These are phyloP conservation scores for Thumatha senex DNA, from an alignment of 2,888 invertebrate species.

Conservation along the genomic window DNA sequence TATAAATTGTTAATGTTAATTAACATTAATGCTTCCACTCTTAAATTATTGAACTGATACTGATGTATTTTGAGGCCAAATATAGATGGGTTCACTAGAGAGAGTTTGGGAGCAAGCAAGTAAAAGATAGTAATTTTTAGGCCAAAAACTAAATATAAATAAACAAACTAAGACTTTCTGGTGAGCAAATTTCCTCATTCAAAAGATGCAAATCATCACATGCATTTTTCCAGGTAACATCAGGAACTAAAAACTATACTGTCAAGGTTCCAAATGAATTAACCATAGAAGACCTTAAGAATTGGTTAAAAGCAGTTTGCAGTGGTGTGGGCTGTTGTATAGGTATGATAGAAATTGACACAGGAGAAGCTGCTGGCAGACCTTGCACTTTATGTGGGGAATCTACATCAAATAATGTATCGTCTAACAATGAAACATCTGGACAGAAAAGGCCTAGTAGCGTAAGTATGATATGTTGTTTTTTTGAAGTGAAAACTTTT, in stretches of 20 bases:
- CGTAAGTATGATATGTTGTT: slow-evolving; percentile 49
- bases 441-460: slow-evolving; percentile 63
- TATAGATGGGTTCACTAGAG: too few species aligned
- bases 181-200: too few species aligned
- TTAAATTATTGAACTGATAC: too few species aligned
- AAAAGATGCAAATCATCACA: too few species aligned
- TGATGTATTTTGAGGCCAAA: too few species aligned
- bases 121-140: too few species aligned
- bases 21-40: too few species aligned
- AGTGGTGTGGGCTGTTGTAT: slow-evolving; percentile 81
- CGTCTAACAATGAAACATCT: slow-evolving; percentile 51
- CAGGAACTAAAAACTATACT: slow-evolving; percentile 74
- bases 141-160: too few species aligned
- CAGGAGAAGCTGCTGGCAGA: slow-evolving; percentile 68
- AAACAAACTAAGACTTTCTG: too few species aligned
- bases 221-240: slow-evolving; percentile 56
- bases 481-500: background rate
- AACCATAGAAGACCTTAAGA: slow-evolving; percentile 72
- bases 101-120: too few species aligned
- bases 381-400: slow-evolving; percentile 74
- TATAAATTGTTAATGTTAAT: too few species aligned
- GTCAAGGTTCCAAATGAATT: slow-evolving; percentile 83
- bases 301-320: slow-evolving; percentile 78
- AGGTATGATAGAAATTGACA: slow-evolving; percentile 80
- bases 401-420: slow-evolving; percentile 51